These are phyloP conservation scores for Cephus pygmeus DNA, from an alignment of 2,888 invertebrate species.

Conservation along the genomic window DNA sequence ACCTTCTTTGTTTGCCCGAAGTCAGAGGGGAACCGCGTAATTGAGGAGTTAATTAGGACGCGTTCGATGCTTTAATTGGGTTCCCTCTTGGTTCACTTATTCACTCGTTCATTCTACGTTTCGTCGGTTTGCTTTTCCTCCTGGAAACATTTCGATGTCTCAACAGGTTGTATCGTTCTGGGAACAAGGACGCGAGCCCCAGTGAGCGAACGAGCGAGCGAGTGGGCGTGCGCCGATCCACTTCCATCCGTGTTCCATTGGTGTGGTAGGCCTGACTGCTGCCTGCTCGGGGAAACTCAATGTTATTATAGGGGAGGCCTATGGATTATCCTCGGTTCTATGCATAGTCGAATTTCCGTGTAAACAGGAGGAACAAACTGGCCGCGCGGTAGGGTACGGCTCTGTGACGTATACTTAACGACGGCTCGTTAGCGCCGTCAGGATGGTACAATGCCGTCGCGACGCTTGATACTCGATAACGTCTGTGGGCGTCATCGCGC, in stretches of 20 bases:
- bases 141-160: slow-evolving; percentile 18
- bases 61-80: slow-evolving; percentile 60
- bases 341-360: background rate
- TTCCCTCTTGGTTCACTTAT: slow-evolving; percentile 25
- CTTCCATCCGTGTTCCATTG: background rate
- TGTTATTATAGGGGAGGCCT: background rate
- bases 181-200: background rate
- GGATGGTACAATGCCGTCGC: slow-evolving; percentile 44
- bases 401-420: slow-evolving; percentile 40
- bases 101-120: slow-evolving; percentile 11
- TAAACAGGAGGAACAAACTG: background rate
- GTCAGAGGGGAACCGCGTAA: slow-evolving; percentile 57
- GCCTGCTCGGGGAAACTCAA: background rate
- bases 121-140: slow-evolving; percentile 8
- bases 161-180: slow-evolving; percentile 42
- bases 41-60: slow-evolving; percentile 64
- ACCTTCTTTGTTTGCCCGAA: slow-evolving; percentile 58
- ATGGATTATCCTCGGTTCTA: background rate
- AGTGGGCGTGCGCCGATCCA: background rate
- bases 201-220: background rate
- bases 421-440: slow-evolving; percentile 57
- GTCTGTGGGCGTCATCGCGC: slow-evolving; percentile 39
- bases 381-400: background rate
- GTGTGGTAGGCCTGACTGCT: background rate
- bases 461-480: slow-evolving; percentile 51